Evolutionary conservation across 2,113 vertebrate species (phyloP).

Genomic region (Lontra canadensis): DNA sequence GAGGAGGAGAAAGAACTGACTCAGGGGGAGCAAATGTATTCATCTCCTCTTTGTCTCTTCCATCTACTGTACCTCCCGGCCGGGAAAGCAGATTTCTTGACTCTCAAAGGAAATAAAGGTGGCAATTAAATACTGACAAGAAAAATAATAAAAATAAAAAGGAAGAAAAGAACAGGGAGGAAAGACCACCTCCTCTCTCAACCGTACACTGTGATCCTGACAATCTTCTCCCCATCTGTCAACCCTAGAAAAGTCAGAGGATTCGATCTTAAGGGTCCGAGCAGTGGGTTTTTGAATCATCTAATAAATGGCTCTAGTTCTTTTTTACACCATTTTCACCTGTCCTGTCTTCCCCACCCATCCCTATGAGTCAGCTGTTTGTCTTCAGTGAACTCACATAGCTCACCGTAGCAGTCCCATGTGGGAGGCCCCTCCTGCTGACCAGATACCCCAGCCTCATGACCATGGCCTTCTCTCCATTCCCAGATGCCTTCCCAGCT

Average conservation of each 20-base stretch:
- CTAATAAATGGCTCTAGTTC: not conserved
- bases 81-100: conserved; percentile 85
- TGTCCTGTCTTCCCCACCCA: not conserved
- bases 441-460: not conserved
- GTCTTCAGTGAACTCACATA: not conserved
- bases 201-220: conserved; percentile 73
- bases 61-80: conserved; percentile 81
- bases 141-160: conserved; percentile 77
- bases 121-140: conserved; percentile 87
- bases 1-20: conserved; percentile 44
- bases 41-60: conserved; percentile 83
- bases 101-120: conserved; percentile 86
- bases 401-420: accelerated
- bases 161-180: conserved; percentile 15
- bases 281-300: not conserved
- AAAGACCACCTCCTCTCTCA: conserved; percentile 15
- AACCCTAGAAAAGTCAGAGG: conserved; percentile 67
- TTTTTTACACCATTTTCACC: not conserved
- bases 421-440: too few species aligned
- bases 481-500: accelerated
- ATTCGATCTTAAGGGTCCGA: not conserved
- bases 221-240: conserved; percentile 72
- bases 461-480: not conserved
- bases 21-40: conserved; percentile 78
- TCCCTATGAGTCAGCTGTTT: not conserved